These are phyloP conservation scores for Trematomus bernacchii DNA, from an alignment of 2,797 vertebrate genomes.

Conservation along the genomic window DNA sequence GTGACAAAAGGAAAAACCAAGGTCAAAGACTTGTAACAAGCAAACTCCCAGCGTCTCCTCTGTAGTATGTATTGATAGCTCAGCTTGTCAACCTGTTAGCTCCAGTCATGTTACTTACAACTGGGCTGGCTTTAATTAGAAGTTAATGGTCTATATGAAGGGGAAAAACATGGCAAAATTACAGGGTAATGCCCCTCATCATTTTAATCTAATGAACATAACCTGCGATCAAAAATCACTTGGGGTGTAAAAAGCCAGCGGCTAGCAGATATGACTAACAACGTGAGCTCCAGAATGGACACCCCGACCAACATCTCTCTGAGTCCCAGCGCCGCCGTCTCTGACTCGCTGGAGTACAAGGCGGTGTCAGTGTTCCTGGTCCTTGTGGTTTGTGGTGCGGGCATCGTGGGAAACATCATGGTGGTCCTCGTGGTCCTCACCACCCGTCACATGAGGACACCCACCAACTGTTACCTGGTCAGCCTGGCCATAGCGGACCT, in stretches of 20 bases:
- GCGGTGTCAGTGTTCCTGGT: constrained; percentile 87
- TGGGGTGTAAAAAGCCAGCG: not conserved
- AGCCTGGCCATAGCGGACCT: constrained; percentile 89
- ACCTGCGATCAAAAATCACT: not conserved
- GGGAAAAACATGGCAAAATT: constrained; percentile 15
- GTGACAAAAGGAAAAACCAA: not conserved
- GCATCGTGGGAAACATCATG: constrained; percentile 89
- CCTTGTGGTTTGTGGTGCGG: constrained; percentile 84
- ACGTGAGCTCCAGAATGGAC: constrained; percentile 79
- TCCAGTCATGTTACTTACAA: not conserved
- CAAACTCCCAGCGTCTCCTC: not conserved
- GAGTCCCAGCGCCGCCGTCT: constrained; percentile 53
- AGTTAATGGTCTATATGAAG: constrained; percentile 30
- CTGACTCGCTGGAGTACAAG: constrained; percentile 83
- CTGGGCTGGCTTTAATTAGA: not conserved
- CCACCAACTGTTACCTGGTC: constrained; percentile 90
- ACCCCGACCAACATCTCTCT: constrained; percentile 85
- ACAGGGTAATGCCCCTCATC: constrained; percentile 1
- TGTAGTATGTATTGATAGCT: not conserved
- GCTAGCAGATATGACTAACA: constrained; percentile 76
- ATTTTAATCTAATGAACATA: constrained; percentile 13
- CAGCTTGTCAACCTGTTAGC: not conserved
- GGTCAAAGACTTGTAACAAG: not conserved
- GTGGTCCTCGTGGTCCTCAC: constrained; percentile 89
- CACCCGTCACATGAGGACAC: constrained; percentile 86